These are phyloP conservation scores for Thaleichthys pacificus DNA, from an alignment of 2,797 vertebrate species.

Conservation along the genomic window DNA sequence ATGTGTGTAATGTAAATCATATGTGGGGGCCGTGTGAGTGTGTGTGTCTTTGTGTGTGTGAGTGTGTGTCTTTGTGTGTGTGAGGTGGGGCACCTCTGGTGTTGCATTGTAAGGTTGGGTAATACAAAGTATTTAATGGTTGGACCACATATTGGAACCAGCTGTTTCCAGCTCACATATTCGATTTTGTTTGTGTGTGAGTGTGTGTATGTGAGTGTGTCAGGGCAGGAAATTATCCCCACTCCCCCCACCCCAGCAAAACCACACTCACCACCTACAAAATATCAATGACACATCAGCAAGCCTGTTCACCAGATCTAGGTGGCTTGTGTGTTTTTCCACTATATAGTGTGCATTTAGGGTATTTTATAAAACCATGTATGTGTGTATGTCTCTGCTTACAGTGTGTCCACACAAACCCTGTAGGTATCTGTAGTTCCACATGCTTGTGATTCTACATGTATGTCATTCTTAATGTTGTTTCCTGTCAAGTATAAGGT, in stretches of 20 bases:
- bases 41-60: slow-evolving; percentile 4
- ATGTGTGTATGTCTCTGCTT: slow-evolving; percentile 9
- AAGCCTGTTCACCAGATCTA: background rate
- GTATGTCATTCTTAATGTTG: slow-evolving; percentile 31
- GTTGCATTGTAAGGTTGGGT: slow-evolving; percentile 15
- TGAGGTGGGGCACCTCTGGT: background rate
- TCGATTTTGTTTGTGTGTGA: background rate
- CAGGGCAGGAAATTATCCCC: background rate
- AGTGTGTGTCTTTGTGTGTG: slow-evolving; percentile 1
- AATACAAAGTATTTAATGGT: slow-evolving; percentile 24
- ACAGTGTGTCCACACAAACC: background rate
- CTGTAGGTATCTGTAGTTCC: slow-evolving; percentile 13
- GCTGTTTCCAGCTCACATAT: slow-evolving; percentile 19
- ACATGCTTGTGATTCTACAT: too few relatives aligned
- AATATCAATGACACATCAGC: background rate
- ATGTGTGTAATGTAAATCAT: slow-evolving; percentile 52
- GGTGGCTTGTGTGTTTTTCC: background rate
- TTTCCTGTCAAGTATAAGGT: slow-evolving; percentile 43
- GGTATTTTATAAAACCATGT: background rate
- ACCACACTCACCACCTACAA: background rate
- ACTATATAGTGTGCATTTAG: background rate
- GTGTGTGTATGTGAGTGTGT: background rate
- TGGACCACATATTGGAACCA: slow-evolving; percentile 34
- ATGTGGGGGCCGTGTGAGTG: slow-evolving; percentile 35
- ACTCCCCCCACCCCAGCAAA: background rate